Evolutionary conservation across 2,113 vertebrate genomes (phyloP), one percentile per base, ranked within the genome.

Genomic region (Cheilinus undulatus): DNA sequence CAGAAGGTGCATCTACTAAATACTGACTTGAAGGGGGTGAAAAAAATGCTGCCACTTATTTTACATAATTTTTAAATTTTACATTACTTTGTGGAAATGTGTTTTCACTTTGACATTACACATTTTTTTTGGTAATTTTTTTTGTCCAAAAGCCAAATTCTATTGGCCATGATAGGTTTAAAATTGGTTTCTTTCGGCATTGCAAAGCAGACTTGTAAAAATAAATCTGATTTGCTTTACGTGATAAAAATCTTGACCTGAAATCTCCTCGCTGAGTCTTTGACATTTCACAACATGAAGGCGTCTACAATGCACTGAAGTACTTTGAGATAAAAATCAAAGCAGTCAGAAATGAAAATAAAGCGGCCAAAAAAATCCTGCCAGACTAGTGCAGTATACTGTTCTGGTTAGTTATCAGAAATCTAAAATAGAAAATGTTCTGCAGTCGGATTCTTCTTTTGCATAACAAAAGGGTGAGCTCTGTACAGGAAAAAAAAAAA

Each of bases 381-480:
- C 6, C 24, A 11, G 17, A 66, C 49, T 49, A 13, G 14, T 45
- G 23, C 45, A 34, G 19, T 7, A 1, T 27, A 12, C 20, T 8
- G 46, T 26, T 72, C 48, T 15, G 38, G 51, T 49, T 30, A 71
- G 43, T 30, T 30, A 22, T 54, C 50, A 38, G 12, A 46, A 57
- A 34, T 62, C 50, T 62, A 5, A 51, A 19, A 42, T 1, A 19
- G 12, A 24, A 66, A 64, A 65, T 70, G 2, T 32, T 6, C 8
- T 19, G 4, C 3, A 50, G 48, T 62, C 19, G 63, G 15, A 45
- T 12, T 66, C 46, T 57, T 63, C 49, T 74, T n/a, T 81, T 71
- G 38, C 60, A 59, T 57, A 42, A 64, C 19, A 71, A 58, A 73
- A 46, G 51, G 42, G 14, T 2, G 61, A 48, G 19, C 27, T 40